phyloP scores from a whole-genome alignment of 2,113 vertebrate genomes.

The Osmerus mordax region DNA sequence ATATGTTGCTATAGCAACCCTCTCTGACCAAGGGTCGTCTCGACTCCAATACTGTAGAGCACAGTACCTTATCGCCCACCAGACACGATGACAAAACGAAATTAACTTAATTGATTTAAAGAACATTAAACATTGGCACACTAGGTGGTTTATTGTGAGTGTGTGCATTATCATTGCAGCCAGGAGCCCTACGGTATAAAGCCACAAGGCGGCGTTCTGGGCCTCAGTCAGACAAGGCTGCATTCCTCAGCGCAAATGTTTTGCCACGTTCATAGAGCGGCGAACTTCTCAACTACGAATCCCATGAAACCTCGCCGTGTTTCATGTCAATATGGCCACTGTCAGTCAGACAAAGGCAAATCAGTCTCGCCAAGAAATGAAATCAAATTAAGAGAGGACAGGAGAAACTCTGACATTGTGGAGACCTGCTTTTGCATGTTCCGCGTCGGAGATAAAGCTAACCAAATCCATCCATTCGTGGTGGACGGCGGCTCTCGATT shows the following conservation, averaged over 20 bases:
- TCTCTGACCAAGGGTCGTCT: too few species aligned
- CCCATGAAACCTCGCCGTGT: slow-evolving; percentile 64
- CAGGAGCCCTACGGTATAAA: too few species aligned
- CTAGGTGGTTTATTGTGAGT: too few species aligned
- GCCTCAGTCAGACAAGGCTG: background rate
- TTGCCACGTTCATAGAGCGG: background rate
- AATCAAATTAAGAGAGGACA: slow-evolving; percentile 62
- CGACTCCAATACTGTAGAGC: too few species aligned
- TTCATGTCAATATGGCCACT: slow-evolving; percentile 77
- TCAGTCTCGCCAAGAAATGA: slow-evolving; percentile 70
- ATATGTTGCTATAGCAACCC: too few species aligned
- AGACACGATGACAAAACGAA: too few species aligned
- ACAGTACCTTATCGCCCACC: too few species aligned
- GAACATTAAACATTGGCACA: too few species aligned
- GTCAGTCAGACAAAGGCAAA: slow-evolving; percentile 79
- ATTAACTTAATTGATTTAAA: too few species aligned
- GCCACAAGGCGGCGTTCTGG: too few species aligned
- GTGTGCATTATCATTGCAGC: too few species aligned
- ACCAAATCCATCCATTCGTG: slow-evolving; percentile 48
- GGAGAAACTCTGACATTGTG: slow-evolving; percentile 61
- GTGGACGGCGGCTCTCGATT: slow-evolving; percentile 62
- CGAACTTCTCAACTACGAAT: slow-evolving; percentile 64
- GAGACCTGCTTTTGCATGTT: slow-evolving; percentile 52
- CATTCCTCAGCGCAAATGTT: background rate
- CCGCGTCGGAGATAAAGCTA: slow-evolving; percentile 43